Evolutionary conservation across 64 coral and sea anemone genomes (phyloP).

Genomic region (Pocillopora damicornis): DNA sequence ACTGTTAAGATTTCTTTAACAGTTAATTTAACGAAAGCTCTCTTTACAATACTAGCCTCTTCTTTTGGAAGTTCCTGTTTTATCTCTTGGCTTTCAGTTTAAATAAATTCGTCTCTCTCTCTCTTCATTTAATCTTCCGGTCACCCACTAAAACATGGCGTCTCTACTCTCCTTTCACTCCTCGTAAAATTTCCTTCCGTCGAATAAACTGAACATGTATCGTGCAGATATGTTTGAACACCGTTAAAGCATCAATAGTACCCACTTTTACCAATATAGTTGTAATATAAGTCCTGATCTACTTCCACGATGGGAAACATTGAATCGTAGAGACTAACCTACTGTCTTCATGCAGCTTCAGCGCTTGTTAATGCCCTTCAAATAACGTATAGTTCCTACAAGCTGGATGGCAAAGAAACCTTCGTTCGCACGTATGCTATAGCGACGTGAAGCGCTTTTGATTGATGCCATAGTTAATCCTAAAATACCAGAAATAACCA

Average conservation of each 20-base stretch:
- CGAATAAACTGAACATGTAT: not conserved
- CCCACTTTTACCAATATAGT: not conserved
- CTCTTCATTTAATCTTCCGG: not conserved
- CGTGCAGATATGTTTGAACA: slow-evolving; percentile 1
- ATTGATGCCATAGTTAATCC: slow-evolving; percentile 25
- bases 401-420: slow-evolving; percentile 2
- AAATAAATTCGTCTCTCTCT: not conserved
- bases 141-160: not conserved
- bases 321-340: not conserved
- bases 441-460: slow-evolving; percentile 1
- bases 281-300: not conserved
- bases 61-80: not conserved
- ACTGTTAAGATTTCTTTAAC: not conserved
- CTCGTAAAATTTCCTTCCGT: too few species aligned
- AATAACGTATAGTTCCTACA: not conserved
- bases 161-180: too few species aligned
- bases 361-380: not conserved
- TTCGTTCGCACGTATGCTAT: not conserved
- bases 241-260: not conserved
- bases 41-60: not conserved
- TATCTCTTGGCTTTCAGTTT: not conserved
- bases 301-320: not conserved
- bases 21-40: not conserved
- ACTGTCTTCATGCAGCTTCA: not conserved
- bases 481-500: not conserved